Base-by-base conservation (phyloP, 2,888 invertebrate genomes). In the Hypercompe scribonia region DNA sequence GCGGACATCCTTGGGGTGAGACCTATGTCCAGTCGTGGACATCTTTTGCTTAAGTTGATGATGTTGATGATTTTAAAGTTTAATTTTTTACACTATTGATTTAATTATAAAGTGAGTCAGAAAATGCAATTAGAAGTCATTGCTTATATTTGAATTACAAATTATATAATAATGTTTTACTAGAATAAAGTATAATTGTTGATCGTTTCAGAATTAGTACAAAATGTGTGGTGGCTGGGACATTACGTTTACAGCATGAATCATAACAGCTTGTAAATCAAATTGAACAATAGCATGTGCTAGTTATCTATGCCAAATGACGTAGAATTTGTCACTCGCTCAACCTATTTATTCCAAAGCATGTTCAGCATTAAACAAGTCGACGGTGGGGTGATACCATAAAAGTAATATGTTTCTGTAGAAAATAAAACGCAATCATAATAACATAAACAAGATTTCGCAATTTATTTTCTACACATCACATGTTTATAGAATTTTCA, bases 331-430 rank as follows among this genome's bases (percentile, higher is more conserved):
- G 69, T 24, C 69, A 63, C 31, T 69, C 13, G 4, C 24, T 36
- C 13, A 31, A 21, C 36, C 11, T 21, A 69, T 69, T 69, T 13
- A 69, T 69, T 42, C 61, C 1, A 31, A 61, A 8, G 31, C 61
- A 69, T 31, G 69, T 69, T n/a, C 69, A 18, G 21, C 15, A 46
- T 67, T 42, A 28, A 33, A 65, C 31, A 2, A 31, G 61, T 61
- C 1, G 28, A 61, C 61, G 31, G 31, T 61, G n/a, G 24, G 13
- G 34, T 34, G 11, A 13, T 33, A 65, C 33, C 63, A 10, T 24
- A 15, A 11, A 7, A 7, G 18, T 18, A 2, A 61, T 31, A 8
- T 61, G 31, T 31, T 61, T 28, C 61, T 61, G 5, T 61, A 31
- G 31, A 31, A 61, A 61, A 31, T 15, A 58, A 5, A 58, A 28